phyloP scores from a whole-genome alignment of 2,888 invertebrate genomes.

The Amphipyra berbera region DNA sequence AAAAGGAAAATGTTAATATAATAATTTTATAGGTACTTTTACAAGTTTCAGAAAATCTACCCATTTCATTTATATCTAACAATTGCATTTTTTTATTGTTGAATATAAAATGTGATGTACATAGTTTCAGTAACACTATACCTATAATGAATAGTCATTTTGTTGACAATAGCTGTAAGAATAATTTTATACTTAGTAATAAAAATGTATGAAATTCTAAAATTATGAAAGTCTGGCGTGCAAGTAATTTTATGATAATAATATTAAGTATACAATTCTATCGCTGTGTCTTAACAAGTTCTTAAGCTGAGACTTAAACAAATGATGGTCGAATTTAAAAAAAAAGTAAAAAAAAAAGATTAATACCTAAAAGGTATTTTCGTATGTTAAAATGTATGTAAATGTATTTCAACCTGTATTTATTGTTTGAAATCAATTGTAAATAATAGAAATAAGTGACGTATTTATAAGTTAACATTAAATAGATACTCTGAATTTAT shows the following conservation, averaged over 20 bases:
- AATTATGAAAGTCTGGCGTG: no score
- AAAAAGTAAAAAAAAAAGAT: no score
- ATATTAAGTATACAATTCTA: neutral
- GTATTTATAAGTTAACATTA: constrained; percentile 5
- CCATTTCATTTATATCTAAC: neutral
- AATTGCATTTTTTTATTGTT: no score
- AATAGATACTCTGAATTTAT: constrained; percentile 1
- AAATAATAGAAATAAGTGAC: constrained; percentile 2
- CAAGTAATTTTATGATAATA: no score
- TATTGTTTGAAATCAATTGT: neutral
- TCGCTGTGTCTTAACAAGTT: constrained; percentile 26
- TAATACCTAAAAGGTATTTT: neutral
- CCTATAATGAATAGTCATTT: no score
- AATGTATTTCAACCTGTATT: neutral
- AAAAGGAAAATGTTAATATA: no score
- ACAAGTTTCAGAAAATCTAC: neutral
- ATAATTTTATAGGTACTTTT: no score
- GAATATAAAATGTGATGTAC: no score
- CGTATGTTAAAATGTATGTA: neutral
- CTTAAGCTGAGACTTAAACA: constrained; percentile 1
- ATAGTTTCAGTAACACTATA: no score
- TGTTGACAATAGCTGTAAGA: no score
- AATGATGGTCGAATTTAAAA: constrained; percentile 1
- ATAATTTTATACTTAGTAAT: no score
- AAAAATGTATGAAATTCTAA: no score